A percentile compares a stretch with the other conserved stretches of the same genome.
Conservation (phyloP, 2,888 invertebrate genomes). For the Orgyia antiqua region DNA sequence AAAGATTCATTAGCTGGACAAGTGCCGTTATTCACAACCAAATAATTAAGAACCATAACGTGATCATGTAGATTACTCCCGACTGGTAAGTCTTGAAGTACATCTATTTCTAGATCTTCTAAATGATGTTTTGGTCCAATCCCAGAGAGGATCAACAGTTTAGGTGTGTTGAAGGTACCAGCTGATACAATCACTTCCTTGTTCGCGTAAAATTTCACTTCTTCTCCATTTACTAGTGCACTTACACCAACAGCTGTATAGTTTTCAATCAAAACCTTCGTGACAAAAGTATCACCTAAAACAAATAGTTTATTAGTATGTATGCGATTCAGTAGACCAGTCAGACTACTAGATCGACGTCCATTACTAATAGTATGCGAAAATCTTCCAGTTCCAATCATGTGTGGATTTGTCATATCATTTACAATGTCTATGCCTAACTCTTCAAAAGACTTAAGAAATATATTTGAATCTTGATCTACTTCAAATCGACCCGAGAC, state of each 20-base stretch:
- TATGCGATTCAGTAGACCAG: slow-evolving; percentile 44
- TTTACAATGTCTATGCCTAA: slow-evolving; percentile 46
- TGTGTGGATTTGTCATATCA: slow-evolving; percentile 57
- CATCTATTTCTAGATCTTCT: slow-evolving; percentile 32
- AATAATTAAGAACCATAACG: slow-evolving; percentile 45
- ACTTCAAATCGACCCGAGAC: slow-evolving; percentile 37
- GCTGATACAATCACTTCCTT: slow-evolving; percentile 56
- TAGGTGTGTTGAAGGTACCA: slow-evolving; percentile 58
- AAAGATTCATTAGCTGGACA: slow-evolving; percentile 29
- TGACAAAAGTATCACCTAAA: slow-evolving; percentile 41
- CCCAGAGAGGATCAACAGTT: slow-evolving; percentile 55
- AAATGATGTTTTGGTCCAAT: slow-evolving; percentile 50
- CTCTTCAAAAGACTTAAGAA: slow-evolving; percentile 48
- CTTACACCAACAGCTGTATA: slow-evolving; percentile 41
- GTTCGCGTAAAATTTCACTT: slow-evolving; percentile 34
- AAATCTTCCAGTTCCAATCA: slow-evolving; percentile 53
- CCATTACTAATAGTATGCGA: slow-evolving; percentile 55
- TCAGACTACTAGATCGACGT: slow-evolving; percentile 45
- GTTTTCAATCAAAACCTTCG: slow-evolving; percentile 44
- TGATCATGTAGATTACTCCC: slow-evolving; percentile 61
- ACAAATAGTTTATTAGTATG: slow-evolving; percentile 38
- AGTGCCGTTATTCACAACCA: slow-evolving; percentile 47
- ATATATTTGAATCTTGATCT: slow-evolving; percentile 24
- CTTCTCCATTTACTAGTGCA: slow-evolving; percentile 26
- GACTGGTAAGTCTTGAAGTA: slow-evolving; percentile 48